Conservation (phyloP, 2,797 vertebrate species). For the Periophthalmus magnuspinnatus region DNA sequence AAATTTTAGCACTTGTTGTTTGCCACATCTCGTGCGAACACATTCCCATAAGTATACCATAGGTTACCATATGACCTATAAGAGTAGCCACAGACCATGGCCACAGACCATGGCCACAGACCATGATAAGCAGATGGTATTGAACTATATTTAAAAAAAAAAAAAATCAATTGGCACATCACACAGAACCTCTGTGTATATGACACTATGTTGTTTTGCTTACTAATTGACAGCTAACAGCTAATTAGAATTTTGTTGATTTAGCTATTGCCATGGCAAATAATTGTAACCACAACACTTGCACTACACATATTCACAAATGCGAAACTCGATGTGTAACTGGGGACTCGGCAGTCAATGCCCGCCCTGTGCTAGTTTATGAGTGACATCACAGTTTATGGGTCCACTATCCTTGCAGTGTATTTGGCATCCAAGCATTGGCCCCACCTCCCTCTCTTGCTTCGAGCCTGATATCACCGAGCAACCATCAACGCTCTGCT, state of each 20-base stretch:
- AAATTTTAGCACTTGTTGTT: background rate
- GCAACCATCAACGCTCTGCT: conserved; percentile 75
- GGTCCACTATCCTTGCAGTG: conserved; percentile 17
- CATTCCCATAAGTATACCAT: background rate
- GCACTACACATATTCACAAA: background rate
- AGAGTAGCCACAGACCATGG: background rate
- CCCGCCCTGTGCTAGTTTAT: conserved; percentile 10
- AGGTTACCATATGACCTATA: background rate
- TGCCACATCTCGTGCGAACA: background rate
- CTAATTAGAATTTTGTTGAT: conserved; percentile 5
- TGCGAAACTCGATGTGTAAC: conserved; percentile 6
- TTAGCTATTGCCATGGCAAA: background rate
- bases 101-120: too few species aligned
- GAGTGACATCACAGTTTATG: conserved; percentile 16
- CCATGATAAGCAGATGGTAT: background rate
- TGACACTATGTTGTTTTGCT: background rate
- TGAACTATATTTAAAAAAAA: background rate
- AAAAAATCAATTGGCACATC: background rate
- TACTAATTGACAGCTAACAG: conserved; percentile 3
- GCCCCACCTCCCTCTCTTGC: conserved; percentile 68
- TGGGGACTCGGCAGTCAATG: background rate
- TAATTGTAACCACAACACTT: conserved; percentile 1
- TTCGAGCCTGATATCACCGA: conserved; percentile 71
- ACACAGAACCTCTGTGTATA: background rate
- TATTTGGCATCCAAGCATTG: conserved; percentile 52